Conservation (phyloP, 1,140 invertebrate genomes). For the Drosophila chauvacae region DNA sequence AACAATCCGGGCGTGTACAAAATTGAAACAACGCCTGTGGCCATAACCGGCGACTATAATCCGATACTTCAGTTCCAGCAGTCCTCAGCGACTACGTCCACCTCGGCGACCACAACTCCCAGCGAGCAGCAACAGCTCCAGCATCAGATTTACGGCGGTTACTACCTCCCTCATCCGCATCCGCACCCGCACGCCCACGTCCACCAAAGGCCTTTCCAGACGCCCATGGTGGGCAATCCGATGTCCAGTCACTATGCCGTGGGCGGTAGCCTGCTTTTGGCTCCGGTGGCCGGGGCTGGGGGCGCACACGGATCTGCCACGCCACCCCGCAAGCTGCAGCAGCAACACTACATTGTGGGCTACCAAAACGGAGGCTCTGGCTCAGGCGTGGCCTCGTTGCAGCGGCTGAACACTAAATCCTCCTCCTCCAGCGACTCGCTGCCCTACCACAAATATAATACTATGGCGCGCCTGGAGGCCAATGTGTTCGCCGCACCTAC, state of each 20-base stretch:
- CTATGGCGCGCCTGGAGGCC: conserved; percentile 70
- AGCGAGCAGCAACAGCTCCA: conserved; percentile 57
- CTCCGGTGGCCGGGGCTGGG: conserved; percentile 32
- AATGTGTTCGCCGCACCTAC: conserved; percentile 56
- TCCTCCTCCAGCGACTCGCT: conserved; percentile 83
- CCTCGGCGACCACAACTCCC: conserved; percentile 60
- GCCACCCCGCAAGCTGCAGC: conserved; percentile 34
- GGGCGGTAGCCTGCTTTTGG: conserved; percentile 42
- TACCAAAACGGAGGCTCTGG: conserved; percentile 56
- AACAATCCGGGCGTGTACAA: conserved; percentile 84
- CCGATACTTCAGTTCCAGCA: conserved; percentile 80
- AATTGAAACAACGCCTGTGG: conserved; percentile 83
- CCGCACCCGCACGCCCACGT: conserved; percentile 14
- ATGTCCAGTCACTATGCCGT: conserved; percentile 54
- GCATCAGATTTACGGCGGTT: conserved; percentile 47
- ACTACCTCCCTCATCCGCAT: conserved; percentile 38
- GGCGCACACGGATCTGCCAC: conserved; percentile 18
- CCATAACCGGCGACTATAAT: conserved; percentile 84
- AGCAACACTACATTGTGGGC: conserved; percentile 61
- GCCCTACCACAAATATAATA: conserved; percentile 79
- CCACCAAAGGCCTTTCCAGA: conserved; percentile 23
- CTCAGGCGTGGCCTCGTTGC: conserved; percentile 41
- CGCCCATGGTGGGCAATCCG: conserved; percentile 17
- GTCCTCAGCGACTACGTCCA: conserved; percentile 53
- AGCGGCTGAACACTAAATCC: conserved; percentile 80